Evolutionary conservation across 2,797 vertebrate genomes (phyloP), one percentile per base, ranked within the genome.

Genomic region (Anguilla pacifica): DNA sequence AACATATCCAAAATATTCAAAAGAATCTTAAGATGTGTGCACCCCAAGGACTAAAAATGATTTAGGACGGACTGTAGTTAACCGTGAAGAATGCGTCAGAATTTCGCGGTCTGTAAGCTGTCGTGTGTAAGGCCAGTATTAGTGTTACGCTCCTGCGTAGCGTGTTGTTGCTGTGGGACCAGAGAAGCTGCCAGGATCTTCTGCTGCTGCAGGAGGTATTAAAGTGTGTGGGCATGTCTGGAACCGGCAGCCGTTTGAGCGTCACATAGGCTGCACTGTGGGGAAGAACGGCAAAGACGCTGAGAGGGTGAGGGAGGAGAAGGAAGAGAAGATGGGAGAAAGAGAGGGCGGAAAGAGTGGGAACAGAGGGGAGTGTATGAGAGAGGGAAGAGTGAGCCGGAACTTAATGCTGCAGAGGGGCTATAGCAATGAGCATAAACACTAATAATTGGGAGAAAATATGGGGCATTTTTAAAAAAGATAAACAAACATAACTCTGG

Each of bases 361-460:
- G 9, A 17, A 90, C 43, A 46, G 89, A 87, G 67, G 87, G 64
- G 89, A 84, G 89, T 89, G 91, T 91, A 91, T 91, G 92, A 92
- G 28, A 19, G 4, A 22, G 25, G 6, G n/a, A 43, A 17, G 13
- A 35, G 39, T 53, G 35, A 51, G 22, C 31, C 92, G 94, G 93
- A 94, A 59, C 57, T 59, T 3, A 59, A 15, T 17, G 57, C 17
- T 3, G 57, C 57, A 59, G 57, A 19, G 57, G 3, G 15, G 57
- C 17, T 22, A 59, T 11, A 17, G 57, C 57, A 19, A 17, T 59
- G 15, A 59, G 57, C 17, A 59, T 59, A 4, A 59, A 59, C 57
- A 19, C 13, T 59, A 59, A 17, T 59, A 59, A 59, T 59, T 59
- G 17, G 57, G 57, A 17, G 15, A 59, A 59, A 59, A 59, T 53